phyloP scores from a whole-genome alignment of 2,113 vertebrate species.

The Thermophis baileyi region DNA sequence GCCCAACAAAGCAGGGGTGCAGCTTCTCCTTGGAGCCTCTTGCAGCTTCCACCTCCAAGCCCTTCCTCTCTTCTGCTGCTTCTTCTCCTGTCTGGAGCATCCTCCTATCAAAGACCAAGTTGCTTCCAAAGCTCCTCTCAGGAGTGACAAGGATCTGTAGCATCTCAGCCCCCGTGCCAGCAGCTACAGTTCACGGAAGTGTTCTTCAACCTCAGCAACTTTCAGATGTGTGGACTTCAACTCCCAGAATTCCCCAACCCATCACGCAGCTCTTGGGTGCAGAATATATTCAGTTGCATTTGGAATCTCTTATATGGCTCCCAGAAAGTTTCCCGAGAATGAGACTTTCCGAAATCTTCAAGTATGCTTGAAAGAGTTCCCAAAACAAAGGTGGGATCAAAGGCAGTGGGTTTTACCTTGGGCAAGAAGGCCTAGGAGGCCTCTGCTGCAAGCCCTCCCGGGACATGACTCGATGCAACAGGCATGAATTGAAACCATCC shows the following conservation, averaged over 20 bases:
- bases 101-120: neutral
- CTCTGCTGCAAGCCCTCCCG: neutral
- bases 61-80: neutral
- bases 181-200: too few species aligned
- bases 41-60: neutral
- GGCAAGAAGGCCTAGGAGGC: neutral
- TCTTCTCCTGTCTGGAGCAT: neutral
- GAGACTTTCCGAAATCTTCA: neutral
- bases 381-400: neutral
- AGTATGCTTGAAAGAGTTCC: neutral
- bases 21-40: neutral
- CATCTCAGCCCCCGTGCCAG: neutral
- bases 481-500: neutral
- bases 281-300: neutral
- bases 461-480: neutral
- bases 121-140: neutral
- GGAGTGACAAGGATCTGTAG: neutral
- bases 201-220: neutral
- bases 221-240: neutral
- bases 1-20: neutral
- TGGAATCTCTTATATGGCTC: neutral
- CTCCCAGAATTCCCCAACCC: neutral
- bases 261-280: neutral
- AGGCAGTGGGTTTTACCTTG: neutral
- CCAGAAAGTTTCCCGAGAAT: neutral